Base-by-base conservation (phyloP, 2,797 vertebrate species). In the Lepus oiostolus region DNA sequence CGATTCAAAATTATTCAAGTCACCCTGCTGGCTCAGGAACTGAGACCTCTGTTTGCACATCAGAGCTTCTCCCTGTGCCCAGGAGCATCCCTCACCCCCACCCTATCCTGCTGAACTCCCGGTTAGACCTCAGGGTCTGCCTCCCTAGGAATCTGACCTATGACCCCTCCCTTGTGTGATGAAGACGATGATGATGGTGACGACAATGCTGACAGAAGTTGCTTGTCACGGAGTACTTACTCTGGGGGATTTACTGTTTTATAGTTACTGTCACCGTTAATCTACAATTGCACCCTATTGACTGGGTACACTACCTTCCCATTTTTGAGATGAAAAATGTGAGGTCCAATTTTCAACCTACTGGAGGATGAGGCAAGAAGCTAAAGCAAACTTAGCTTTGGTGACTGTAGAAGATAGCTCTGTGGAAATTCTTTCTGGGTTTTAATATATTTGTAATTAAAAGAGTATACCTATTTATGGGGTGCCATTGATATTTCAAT, bases 281-380 rank as follows among this genome's bases (percentile, higher is more conserved):
- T 35, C 35, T 30, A 52, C 24, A 42, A 62, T 13, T 71, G 30
- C 0, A 13, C 19, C 62, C 21, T 0, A 1, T 0, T n/a, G 7
- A 7, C 7, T 5, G 35, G 21, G 4, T 19, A 42, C 5, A 4
- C 75, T 65, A 17, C 82, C 72, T 9, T 60, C 30, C 2, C 32
- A 11, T 63, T 91, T 76, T 14, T 30, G 28, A 88, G n/a, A 42
- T 74, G 26, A 82, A 38, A 80, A 75, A 75, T 32, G 21, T 22
- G 72, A 87, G 2, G 19, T 38, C 63, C 32, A 65, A 24, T 47
- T 47, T 47, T 47, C 71, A 38, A 2, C 13, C 2, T 16, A 12
- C 62, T 28, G 17, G 30, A 63, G 17, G 42, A 87, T 54, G 47
- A 79, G n/a, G 16, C 32, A 54, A 52, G 90, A 68, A 71, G 65